A percentile compares a stretch with the other conserved stretches of the same genome.
These are phyloP conservation scores for Palloptera scutellata DNA, from an alignment of 2,888 invertebrate species.

Conservation along the genomic window DNA sequence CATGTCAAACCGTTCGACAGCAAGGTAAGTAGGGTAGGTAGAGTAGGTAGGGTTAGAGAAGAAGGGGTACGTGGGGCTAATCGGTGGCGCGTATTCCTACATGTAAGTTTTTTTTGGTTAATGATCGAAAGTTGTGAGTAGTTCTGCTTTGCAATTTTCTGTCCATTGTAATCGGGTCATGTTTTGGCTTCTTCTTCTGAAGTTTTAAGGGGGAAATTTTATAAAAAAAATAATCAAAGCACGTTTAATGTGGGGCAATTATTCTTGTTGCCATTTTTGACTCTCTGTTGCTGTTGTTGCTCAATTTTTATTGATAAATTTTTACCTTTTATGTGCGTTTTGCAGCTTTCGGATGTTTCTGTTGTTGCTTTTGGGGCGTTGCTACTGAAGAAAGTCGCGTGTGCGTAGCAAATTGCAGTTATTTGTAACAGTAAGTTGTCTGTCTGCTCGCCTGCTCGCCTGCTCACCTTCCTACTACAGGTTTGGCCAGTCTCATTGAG, in stretches of 20 bases:
- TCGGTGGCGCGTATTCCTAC: too few relatives aligned
- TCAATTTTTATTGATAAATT: not conserved
- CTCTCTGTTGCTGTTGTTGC: not conserved
- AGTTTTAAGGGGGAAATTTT: too few relatives aligned
- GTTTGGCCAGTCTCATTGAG: too few relatives aligned
- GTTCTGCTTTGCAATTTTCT: too few relatives aligned
- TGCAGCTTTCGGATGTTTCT: too few relatives aligned
- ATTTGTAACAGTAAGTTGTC: not conserved
- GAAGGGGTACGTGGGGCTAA: not conserved
- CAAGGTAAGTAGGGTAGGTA: not conserved
- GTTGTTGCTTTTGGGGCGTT: not conserved
- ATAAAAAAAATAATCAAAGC: too few relatives aligned
- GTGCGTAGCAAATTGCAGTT: constrained; percentile 8
- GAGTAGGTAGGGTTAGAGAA: not conserved
- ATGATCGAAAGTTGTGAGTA: too few relatives aligned
- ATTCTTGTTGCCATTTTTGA: not conserved
- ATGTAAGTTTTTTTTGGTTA: too few relatives aligned
- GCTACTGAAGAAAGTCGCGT: constrained; percentile 16
- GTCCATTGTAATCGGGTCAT: too few relatives aligned
- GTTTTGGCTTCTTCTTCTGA: too few relatives aligned
- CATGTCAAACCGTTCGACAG: not conserved
- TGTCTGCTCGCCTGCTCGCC: not conserved
- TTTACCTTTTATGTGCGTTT: too few relatives aligned
- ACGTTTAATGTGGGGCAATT: constrained; percentile 9
- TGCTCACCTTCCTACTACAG: too few relatives aligned